Evolutionary conservation across 2,797 vertebrate genomes (phyloP), one percentile per base, ranked within the genome.

Genomic region (Rhinoraja longicauda): DNA sequence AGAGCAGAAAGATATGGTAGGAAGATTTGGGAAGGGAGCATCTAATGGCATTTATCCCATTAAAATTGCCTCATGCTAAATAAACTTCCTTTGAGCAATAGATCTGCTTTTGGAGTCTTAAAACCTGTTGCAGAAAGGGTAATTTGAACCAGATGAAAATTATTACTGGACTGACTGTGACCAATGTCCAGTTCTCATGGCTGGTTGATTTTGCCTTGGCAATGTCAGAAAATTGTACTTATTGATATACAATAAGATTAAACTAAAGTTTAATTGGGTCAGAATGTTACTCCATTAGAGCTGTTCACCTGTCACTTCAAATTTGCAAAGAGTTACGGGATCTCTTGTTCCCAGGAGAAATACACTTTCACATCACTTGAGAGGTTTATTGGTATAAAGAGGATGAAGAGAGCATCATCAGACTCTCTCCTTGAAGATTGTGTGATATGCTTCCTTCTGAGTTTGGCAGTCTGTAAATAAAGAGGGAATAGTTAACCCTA

Each of bases 211-310:
- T 24, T 10, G 17, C 10, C 1, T 90, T 90, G n/a, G 62, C 24
- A 17, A 62, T 0, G n/a, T 67, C 84, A 90, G 57, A 62, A 90
- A 90, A 67, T 90, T 90, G 62, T 90, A 90, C 24, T 86, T 67
- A 90, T 90, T 64, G 59, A 90, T 19, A 64, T 36, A 67, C 62
- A 70, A 70, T 90, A 67, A 36, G 32, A 21, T 90, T 64, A 67
- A 88, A 90, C 64, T 90, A 15, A 82, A 82, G 79, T 82, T 82
- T 53, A 82, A 82, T 82, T 82, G 82, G 79, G 79, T 82, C 45
- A 82, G 12, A 82, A 53, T 12, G 79, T 59, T 82, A 59, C 24
- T 29, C 10, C 45, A 82, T 82, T 82, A 57, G 53, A 24, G 29
- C 39, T 82, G 62, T 82, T 53, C 62, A 90, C 13, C 7, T 90